Conservation (phyloP, 2,888 invertebrate genomes). For the Epsilonema sp. region DNA sequence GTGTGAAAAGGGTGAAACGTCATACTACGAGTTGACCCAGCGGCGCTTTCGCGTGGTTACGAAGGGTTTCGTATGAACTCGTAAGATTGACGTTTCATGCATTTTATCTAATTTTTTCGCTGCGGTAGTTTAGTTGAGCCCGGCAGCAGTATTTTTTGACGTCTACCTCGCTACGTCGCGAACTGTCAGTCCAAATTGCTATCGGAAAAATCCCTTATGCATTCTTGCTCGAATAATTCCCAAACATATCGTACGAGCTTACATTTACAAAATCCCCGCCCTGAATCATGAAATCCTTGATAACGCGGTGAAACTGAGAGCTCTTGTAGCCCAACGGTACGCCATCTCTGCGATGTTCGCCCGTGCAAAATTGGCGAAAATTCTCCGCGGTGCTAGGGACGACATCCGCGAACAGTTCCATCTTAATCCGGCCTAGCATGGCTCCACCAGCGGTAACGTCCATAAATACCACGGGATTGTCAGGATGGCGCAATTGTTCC, state of each 20-base stretch:
- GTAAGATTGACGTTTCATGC: no score
- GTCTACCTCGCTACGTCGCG: background rate
- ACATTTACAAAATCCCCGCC: conserved; percentile 98
- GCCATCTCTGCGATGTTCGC: conserved; percentile 83
- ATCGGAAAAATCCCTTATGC: background rate
- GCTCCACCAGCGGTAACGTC: conserved; percentile 68
- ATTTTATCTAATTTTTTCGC: no score
- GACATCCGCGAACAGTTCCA: conserved; percentile 88
- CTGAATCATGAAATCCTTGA: conserved; percentile 99
- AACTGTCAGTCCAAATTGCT: background rate
- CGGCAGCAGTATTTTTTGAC: background rate
- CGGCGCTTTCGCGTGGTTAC: no score
- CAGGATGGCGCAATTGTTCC: conserved; percentile 44
- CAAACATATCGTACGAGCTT: no score
- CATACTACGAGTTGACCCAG: no score
- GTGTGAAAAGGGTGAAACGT: no score
- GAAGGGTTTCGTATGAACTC: no score
- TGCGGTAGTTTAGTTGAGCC: background rate
- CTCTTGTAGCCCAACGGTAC: conserved; percentile 91
- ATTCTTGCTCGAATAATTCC: no score
- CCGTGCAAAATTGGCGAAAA: conserved; percentile 76
- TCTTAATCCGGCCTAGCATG: conserved; percentile 63
- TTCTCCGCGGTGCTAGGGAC: conserved; percentile 33
- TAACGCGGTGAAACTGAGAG: conserved; percentile 85
- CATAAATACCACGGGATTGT: conserved; percentile 95